phyloP scores from a whole-genome alignment of 2,797 vertebrate species.

The Pampus argenteus region DNA sequence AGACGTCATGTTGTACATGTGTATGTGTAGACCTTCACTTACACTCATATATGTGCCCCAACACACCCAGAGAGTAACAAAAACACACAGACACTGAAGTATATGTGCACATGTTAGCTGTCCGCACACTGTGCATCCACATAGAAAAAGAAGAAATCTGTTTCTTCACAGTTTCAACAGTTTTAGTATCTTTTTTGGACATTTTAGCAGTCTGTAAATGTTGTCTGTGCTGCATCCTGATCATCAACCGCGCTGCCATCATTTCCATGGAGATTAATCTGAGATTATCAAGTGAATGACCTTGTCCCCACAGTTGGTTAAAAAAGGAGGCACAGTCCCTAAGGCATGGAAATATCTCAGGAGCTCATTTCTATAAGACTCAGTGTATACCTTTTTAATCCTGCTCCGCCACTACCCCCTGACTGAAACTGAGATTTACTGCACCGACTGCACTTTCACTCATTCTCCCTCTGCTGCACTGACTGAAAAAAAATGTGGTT shows the following conservation, averaged over 20 bases:
- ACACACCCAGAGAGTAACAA: constrained; percentile 48
- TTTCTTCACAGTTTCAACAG: no score
- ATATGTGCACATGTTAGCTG: constrained; percentile 48
- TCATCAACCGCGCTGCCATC: neutral
- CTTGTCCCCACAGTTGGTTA: constrained; percentile 29
- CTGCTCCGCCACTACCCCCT: constrained; percentile 39
- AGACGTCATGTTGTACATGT: constrained; percentile 44
- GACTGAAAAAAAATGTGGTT: constrained; percentile 19
- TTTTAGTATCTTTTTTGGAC: neutral
- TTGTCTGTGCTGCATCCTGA: neutral
- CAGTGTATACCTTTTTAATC: constrained; percentile 66
- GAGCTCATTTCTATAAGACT: constrained; percentile 59
- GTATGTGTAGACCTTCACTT: constrained; percentile 2
- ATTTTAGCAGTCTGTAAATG: neutral
- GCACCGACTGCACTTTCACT: constrained; percentile 58
- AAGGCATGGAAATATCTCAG: constrained; percentile 55
- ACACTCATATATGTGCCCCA: constrained; percentile 37
- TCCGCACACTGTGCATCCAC: constrained; percentile 35
- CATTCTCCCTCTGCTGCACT: constrained; percentile 42
- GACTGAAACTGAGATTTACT: constrained; percentile 64
- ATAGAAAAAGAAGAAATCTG: no score
- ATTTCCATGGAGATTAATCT: constrained; percentile 23
- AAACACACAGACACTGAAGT: constrained; percentile 49
- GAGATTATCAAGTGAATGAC: constrained; percentile 37
- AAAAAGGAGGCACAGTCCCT: constrained; percentile 30